phyloP scores from a whole-genome alignment of 2,888 invertebrate species.

The Sminthurinus aureus region DNA sequence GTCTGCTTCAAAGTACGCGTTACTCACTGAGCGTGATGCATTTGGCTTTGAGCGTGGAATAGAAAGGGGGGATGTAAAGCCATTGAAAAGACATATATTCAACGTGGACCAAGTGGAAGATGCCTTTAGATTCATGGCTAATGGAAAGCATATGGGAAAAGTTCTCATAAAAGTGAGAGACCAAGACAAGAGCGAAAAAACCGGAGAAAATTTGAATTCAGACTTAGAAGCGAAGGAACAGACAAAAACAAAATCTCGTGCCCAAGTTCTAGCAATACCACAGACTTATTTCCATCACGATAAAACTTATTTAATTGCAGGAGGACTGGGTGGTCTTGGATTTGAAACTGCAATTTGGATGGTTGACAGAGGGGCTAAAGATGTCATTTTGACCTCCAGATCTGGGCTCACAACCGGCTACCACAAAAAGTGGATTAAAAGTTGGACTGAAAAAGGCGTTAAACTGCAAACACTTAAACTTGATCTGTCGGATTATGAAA shows the following conservation, averaged over 20 bases:
- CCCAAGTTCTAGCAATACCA: slow-evolving; percentile 63
- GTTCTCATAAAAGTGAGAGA: slow-evolving; percentile 66
- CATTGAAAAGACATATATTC: slow-evolving; percentile 73
- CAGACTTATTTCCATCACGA: slow-evolving; percentile 68
- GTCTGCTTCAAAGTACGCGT: too few species aligned
- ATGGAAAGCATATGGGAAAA: slow-evolving; percentile 85
- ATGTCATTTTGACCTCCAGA: slow-evolving; percentile 38
- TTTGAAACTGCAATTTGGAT: slow-evolving; percentile 42
- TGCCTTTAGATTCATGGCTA: slow-evolving; percentile 76
- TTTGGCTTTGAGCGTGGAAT: slow-evolving; percentile 67
- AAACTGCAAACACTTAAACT: slow-evolving; percentile 15
- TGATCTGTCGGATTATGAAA: not conserved
- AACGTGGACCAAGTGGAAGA: slow-evolving; percentile 72
- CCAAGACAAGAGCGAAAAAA: not conserved
- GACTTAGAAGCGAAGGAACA: not conserved
- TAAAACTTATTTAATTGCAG: slow-evolving; percentile 67
- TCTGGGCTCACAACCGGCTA: slow-evolving; percentile 41
- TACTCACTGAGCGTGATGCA: too few species aligned
- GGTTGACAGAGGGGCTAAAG: slow-evolving; percentile 17
- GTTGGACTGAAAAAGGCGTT: slow-evolving; percentile 26
- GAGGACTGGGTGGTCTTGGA: slow-evolving; percentile 62
- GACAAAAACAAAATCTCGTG: not conserved
- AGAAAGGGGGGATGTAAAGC: slow-evolving; percentile 72
- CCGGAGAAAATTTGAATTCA: too few species aligned
- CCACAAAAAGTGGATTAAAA: slow-evolving; percentile 30